These are phyloP conservation scores for Falco novaeseelandiae DNA, from an alignment of 2,797 vertebrate species.

Conservation along the genomic window DNA sequence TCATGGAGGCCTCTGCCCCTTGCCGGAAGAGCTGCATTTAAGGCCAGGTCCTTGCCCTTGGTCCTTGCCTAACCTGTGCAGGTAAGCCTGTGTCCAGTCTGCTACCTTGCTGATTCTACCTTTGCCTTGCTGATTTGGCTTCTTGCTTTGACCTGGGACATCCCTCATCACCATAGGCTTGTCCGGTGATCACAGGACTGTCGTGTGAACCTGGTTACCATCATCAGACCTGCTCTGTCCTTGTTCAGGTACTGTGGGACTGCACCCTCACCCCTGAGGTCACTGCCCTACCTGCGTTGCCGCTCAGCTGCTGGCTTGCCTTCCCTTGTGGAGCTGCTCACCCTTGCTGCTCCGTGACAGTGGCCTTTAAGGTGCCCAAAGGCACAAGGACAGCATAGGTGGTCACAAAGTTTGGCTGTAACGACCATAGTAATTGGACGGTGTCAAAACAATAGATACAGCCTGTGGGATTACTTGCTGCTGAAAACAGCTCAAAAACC, in stretches of 20 bases:
- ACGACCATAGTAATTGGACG: background rate
- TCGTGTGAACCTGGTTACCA: background rate
- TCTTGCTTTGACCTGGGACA: background rate
- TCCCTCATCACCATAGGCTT: background rate
- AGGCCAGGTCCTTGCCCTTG: background rate
- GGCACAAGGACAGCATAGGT: no score
- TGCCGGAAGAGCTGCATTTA: background rate
- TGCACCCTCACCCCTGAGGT: background rate
- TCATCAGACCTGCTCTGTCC: background rate
- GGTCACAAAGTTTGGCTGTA: background rate
- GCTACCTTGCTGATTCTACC: background rate
- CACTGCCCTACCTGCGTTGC: background rate
- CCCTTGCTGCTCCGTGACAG: background rate
- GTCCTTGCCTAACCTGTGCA: background rate
- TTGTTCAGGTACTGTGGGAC: background rate
- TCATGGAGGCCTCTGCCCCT: background rate
- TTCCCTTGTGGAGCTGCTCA: background rate
- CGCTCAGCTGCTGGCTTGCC: background rate
- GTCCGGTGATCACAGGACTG: background rate
- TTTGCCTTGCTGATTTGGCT: background rate
- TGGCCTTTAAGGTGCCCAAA: background rate
- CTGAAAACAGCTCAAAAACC: background rate
- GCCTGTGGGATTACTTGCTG: background rate
- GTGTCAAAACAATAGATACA: background rate
- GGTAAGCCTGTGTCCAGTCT: background rate